A percentile compares a stretch with the other conserved stretches of the same genome.
Conservation (phyloP, 2,113 vertebrate genomes). For the Apus apus region DNA sequence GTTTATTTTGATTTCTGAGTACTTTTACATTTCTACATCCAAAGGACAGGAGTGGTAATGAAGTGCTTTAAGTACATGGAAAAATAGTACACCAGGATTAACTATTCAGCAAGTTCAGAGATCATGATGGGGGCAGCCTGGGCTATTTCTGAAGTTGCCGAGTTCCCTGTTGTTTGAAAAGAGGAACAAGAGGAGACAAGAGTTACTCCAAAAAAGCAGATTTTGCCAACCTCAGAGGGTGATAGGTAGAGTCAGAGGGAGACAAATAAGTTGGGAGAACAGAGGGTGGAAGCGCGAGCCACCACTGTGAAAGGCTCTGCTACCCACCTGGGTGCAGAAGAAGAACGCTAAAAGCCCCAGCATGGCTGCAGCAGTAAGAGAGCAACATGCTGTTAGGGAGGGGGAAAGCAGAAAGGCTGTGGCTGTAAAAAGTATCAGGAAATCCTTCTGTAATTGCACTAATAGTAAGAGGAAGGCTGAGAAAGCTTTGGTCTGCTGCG, state of each 20-base stretch:
- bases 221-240: not conserved
- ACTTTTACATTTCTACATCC: not conserved
- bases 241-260: not conserved
- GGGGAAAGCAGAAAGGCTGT: not conserved
- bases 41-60: not conserved
- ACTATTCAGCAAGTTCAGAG: not conserved
- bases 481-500: not conserved
- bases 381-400: not conserved
- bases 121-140: not conserved
- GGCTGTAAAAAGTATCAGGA: not conserved
- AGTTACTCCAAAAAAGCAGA: not conserved
- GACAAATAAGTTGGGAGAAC: not conserved
- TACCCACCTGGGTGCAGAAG: not conserved
- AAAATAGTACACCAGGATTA: not conserved
- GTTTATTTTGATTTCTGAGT: not conserved
- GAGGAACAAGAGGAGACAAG: not conserved
- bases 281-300: not conserved
- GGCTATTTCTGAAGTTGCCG: not conserved
- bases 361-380: not conserved
- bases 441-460: slow-evolving; percentile 13
- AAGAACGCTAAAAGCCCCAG: not conserved
- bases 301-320: not conserved
- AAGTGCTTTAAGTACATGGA: not conserved
- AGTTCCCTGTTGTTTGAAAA: slow-evolving; percentile 1
- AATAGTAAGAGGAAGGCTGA: slow-evolving; percentile 22